These are phyloP conservation scores for Meteorus colon DNA, from an alignment of 2,888 invertebrate species.

Conservation along the genomic window DNA sequence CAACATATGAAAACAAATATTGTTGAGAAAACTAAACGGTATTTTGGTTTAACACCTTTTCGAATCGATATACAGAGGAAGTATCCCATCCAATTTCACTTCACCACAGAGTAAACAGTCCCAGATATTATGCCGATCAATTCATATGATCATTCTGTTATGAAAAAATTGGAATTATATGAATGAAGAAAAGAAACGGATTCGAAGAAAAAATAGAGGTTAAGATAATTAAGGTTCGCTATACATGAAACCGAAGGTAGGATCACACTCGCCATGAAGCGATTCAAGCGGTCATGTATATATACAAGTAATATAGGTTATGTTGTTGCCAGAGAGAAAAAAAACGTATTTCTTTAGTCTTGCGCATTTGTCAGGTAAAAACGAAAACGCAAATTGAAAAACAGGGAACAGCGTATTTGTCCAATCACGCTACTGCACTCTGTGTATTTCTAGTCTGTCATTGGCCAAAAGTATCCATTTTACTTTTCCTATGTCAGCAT, in stretches of 20 bases:
- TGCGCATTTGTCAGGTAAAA: no score
- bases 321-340: neutral
- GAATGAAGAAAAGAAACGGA: neutral
- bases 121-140: neutral
- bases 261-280: neutral
- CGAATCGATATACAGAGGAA: neutral
- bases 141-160: neutral
- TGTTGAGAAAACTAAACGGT: no score
- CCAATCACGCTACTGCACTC: no score
- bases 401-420: no score
- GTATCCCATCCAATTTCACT: conserved; percentile 10
- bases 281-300: no score
- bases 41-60: neutral
- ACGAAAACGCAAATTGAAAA: no score
- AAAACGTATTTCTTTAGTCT: no score
- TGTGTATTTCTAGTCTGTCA: no score
- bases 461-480: no score
- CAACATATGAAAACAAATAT: no score
- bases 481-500: no score
- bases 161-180: neutral
- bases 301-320: no score
- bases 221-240: neutral
- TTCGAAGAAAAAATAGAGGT: neutral
- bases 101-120: neutral
- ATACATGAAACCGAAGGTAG: neutral